phyloP scores from a whole-genome alignment of 2,888 invertebrate genomes.

The Drosophila paramelanica region DNA sequence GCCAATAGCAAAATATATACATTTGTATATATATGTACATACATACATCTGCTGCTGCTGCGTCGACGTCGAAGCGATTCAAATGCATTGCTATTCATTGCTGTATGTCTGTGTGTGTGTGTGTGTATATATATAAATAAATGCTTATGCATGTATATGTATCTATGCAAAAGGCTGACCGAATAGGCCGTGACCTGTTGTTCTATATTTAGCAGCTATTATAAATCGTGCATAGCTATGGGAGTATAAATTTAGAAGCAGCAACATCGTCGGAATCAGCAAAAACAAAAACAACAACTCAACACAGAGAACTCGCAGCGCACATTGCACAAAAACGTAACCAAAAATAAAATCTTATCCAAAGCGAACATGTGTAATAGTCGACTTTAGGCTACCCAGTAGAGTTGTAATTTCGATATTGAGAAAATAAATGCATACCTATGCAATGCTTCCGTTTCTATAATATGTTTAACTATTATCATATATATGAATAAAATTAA shows the following conservation, averaged over 20 bases:
- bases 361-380: not conserved
- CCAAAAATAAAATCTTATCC: constrained; percentile 10
- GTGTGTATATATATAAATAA: constrained; percentile 21
- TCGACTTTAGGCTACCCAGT: constrained; percentile 9
- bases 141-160: constrained; percentile 10
- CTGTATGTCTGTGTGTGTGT: constrained; percentile 1
- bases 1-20: constrained; percentile 20
- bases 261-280: constrained; percentile 55
- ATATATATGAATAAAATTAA: not conserved
- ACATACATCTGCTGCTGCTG: constrained; percentile 5
- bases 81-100: constrained; percentile 11
- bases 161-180: constrained; percentile 60
- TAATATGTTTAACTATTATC: too few relatives aligned
- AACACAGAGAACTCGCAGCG: constrained; percentile 48
- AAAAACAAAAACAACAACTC: constrained; percentile 38
- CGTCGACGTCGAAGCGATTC: constrained; percentile 3
- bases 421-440: not conserved
- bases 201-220: constrained; percentile 82
- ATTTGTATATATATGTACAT: not conserved
- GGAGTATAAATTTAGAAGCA: constrained; percentile 80
- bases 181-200: constrained; percentile 83
- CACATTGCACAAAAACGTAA: constrained; percentile 61
- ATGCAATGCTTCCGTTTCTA: not conserved
- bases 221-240: constrained; percentile 82
- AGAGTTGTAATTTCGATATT: not conserved